Percentiles rank a stretch among this genome's conserved stretches.
phyloP scores from a whole-genome alignment of 2,797 vertebrate genomes.

The Amniataba percoides region DNA sequence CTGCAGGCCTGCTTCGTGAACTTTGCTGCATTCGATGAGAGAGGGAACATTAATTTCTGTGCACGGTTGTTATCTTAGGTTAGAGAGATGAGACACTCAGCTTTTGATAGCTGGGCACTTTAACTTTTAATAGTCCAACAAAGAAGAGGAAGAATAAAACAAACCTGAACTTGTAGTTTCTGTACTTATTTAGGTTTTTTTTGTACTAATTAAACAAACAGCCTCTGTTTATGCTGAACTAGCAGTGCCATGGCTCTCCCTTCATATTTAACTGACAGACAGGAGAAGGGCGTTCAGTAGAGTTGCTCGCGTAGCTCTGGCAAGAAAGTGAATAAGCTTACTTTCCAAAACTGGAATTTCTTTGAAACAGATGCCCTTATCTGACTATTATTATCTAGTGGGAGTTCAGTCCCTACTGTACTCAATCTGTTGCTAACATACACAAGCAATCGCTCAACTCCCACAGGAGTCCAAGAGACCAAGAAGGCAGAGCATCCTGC shows the following conservation, averaged over 20 bases:
- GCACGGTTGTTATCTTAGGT: background rate
- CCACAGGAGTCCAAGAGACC: too few relatives aligned
- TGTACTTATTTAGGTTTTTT: too few relatives aligned
- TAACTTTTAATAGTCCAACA: background rate
- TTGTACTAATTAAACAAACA: background rate
- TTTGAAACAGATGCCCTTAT: background rate
- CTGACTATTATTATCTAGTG: background rate
- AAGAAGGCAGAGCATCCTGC: background rate
- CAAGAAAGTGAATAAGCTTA: background rate
- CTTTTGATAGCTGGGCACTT: background rate
- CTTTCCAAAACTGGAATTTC: background rate
- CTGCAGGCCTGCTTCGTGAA: background rate
- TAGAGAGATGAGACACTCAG: background rate
- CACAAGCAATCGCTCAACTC: too few relatives aligned
- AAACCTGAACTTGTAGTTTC: too few relatives aligned
- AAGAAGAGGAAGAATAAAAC: background rate
- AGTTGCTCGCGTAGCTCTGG: background rate
- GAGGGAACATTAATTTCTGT: background rate
- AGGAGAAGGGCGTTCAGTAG: too few relatives aligned
- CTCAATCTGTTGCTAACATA: background rate
- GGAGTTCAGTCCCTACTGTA: background rate
- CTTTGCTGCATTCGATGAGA: background rate
- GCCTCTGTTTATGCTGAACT: background rate
- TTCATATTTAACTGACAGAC: background rate
- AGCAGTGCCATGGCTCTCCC: background rate